A percentile compares a stretch with the other conserved stretches of the same genome.
Evolutionary conservation across 2,113 vertebrate genomes (phyloP).

Genomic region (Marmota flaviventris): DNA sequence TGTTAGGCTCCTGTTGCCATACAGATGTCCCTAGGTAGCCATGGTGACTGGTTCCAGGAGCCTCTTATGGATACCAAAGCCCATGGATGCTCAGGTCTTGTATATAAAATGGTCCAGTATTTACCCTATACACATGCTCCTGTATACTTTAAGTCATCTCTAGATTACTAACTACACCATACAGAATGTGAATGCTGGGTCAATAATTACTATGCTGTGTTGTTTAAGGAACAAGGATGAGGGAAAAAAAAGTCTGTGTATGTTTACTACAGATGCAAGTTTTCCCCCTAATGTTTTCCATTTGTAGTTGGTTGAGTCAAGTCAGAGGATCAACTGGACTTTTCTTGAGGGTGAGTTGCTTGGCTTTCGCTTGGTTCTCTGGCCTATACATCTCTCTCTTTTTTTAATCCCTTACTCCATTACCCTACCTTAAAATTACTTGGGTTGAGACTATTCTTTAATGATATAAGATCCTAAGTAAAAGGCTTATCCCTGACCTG

Average conservation of each 20-base stretch:
- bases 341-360: background rate
- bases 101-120: background rate
- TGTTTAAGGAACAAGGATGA: background rate
- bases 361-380: background rate
- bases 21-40: background rate
- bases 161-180: background rate
- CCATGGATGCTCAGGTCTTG: background rate
- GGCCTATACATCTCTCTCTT: too few relatives aligned
- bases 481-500: background rate
- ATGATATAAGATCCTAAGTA: background rate
- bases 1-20: background rate
- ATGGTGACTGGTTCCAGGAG: background rate
- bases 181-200: background rate
- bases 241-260: background rate
- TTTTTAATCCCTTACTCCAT: background rate
- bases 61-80: background rate
- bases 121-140: background rate
- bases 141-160: background rate
- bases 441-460: background rate
- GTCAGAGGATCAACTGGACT: background rate
- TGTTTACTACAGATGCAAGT: background rate
- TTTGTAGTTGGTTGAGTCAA: background rate
- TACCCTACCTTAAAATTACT: background rate
- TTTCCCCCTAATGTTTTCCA: background rate
- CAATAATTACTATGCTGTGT: background rate